Evolutionary conservation across 2,797 vertebrate species (phyloP).

Genomic region (Malurus leucopterus): DNA sequence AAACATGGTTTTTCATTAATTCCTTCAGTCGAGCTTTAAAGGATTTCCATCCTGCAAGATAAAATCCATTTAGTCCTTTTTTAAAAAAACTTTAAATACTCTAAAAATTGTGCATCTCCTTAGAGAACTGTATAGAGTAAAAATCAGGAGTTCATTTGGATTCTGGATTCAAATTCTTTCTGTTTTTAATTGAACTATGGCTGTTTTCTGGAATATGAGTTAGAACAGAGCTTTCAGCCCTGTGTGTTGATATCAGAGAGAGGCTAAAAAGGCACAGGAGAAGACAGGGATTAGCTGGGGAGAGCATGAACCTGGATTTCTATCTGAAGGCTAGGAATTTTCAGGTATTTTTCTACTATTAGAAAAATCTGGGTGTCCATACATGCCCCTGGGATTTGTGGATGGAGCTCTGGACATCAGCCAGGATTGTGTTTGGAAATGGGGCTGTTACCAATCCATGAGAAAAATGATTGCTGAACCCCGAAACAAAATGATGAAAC

Average conservation of each 20-base stretch:
- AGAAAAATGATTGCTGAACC: not conserved
- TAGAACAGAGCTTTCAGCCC: not conserved
- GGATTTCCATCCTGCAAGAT: not conserved
- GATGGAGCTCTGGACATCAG: fast-evolving
- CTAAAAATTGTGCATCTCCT: not conserved
- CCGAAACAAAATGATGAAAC: not conserved
- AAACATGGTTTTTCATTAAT: not conserved
- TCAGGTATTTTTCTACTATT: not conserved
- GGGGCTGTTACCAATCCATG: fast-evolving
- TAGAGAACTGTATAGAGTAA: not conserved
- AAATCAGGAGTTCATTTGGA: not conserved
- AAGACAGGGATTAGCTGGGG: not conserved
- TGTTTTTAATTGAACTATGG: not conserved
- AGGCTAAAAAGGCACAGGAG: not conserved
- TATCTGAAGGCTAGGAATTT: not conserved
- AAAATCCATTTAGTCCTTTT: not conserved
- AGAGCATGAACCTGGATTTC: not conserved
- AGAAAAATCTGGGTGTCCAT: not conserved
- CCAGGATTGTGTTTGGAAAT: fast-evolving
- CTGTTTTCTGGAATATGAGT: not conserved
- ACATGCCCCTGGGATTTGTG: fast-evolving
- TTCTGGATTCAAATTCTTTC: not conserved
- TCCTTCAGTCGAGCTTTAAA: not conserved
- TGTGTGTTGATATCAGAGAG: fast-evolving
- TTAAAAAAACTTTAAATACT: not conserved